These are phyloP conservation scores for Malacoraja senta DNA, from an alignment of 2,797 vertebrate genomes.

Conservation along the genomic window DNA sequence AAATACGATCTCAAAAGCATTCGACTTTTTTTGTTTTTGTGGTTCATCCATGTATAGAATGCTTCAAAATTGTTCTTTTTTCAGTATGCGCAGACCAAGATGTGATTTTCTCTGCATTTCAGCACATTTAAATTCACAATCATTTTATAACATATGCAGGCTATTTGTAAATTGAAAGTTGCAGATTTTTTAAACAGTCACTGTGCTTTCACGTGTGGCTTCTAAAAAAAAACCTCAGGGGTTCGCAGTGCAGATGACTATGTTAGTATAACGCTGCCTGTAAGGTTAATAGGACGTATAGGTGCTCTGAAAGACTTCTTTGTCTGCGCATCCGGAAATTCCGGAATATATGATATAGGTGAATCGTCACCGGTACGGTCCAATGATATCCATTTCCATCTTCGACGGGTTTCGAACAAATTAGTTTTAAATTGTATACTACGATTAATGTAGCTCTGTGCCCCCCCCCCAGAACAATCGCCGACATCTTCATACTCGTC, in stretches of 20 bases:
- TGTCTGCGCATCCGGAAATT: not conserved
- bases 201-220: not conserved
- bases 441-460: not conserved
- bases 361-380: not conserved
- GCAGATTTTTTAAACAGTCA: not conserved
- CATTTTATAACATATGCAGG: too few species aligned
- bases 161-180: not conserved
- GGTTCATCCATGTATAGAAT: not conserved
- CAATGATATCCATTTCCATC: not conserved
- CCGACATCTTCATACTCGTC: not conserved
- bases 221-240: not conserved
- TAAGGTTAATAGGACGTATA: not conserved
- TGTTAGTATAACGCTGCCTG: too few species aligned
- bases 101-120: not conserved
- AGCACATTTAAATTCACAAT: not conserved
- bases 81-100: not conserved
- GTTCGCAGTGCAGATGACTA: not conserved
- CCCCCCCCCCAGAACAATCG: not conserved
- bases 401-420: not conserved
- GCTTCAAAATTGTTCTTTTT: not conserved
- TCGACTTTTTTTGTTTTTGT: not conserved
- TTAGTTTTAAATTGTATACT: not conserved
- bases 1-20: not conserved
- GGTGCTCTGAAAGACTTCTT: not conserved
- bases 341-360: not conserved